Evolutionary conservation across 2,888 invertebrate genomes (phyloP).

Genomic region (Deilephila porcellus): DNA sequence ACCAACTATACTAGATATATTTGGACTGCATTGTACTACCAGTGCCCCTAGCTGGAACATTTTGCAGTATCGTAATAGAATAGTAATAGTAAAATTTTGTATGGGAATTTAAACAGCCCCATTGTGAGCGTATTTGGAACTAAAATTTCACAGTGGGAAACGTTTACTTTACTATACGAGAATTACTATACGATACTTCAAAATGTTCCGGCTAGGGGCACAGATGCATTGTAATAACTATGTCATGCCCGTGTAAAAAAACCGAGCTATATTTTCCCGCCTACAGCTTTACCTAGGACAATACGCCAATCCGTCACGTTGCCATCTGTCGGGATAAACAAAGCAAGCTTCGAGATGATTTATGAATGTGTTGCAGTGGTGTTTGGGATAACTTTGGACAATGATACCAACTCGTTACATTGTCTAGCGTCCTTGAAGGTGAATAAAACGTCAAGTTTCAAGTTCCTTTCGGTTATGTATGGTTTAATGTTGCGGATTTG

Average conservation of each 20-base stretch:
- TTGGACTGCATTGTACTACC: too few species aligned
- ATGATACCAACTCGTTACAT: conserved; percentile 24
- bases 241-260: neutral
- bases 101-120: too few species aligned
- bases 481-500: neutral
- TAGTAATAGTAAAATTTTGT: too few species aligned
- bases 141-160: too few species aligned
- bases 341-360: conserved; percentile 36
- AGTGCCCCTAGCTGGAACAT: too few species aligned
- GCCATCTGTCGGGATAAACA: conserved; percentile 41
- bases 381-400: conserved; percentile 28
- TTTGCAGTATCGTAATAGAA: too few species aligned
- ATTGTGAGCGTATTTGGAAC: too few species aligned
- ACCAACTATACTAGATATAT: too few species aligned
- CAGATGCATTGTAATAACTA: too few species aligned
- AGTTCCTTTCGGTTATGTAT: neutral
- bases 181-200: too few species aligned
- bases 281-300: conserved; percentile 5
- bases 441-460: neutral
- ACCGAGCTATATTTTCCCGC: neutral
- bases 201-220: too few species aligned
- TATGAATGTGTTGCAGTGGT: conserved; percentile 35
- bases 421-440: conserved; percentile 10
- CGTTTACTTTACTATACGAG: too few species aligned
- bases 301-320: conserved; percentile 13